Evolutionary conservation across 1,140 invertebrate genomes (phyloP).

Genomic region (Heliconius congener): DNA sequence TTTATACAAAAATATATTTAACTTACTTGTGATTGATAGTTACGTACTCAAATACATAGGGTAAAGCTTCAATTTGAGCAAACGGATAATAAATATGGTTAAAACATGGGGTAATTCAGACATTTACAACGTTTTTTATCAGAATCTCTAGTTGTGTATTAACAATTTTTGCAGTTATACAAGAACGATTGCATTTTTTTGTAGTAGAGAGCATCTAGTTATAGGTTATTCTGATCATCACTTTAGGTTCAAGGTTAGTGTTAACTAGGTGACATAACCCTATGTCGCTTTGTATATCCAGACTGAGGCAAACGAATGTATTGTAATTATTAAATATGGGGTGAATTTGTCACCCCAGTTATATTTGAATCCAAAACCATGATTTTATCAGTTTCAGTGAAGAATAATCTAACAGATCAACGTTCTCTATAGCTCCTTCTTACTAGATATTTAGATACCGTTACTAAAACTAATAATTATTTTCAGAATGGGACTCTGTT

Average conservation of each 20-base stretch:
- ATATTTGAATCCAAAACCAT: background rate
- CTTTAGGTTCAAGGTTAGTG: background rate
- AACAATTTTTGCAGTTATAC: too few relatives aligned
- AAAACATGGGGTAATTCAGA: too few relatives aligned
- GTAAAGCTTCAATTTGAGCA: too few relatives aligned
- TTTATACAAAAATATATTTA: too few relatives aligned
- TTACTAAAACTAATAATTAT: background rate
- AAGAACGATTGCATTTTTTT: too few relatives aligned
- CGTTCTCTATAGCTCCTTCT: background rate
- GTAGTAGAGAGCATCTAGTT: background rate
- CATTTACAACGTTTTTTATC: too few relatives aligned
- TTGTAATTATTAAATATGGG: background rate
- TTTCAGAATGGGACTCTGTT: slow-evolving; percentile 67
- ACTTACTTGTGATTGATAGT: too few relatives aligned
- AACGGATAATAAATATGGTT: too few relatives aligned
- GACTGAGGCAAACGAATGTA: background rate
- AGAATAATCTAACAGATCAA: background rate
- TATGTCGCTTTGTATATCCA: background rate
- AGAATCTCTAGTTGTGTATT: too few relatives aligned
- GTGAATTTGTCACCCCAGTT: background rate
- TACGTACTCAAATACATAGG: too few relatives aligned
- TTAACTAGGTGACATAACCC: too few relatives aligned
- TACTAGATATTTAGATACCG: background rate
- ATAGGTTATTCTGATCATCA: background rate
- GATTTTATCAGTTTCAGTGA: background rate